Conservation (phyloP, 2,888 invertebrate genomes). For the Patella caerulea region DNA sequence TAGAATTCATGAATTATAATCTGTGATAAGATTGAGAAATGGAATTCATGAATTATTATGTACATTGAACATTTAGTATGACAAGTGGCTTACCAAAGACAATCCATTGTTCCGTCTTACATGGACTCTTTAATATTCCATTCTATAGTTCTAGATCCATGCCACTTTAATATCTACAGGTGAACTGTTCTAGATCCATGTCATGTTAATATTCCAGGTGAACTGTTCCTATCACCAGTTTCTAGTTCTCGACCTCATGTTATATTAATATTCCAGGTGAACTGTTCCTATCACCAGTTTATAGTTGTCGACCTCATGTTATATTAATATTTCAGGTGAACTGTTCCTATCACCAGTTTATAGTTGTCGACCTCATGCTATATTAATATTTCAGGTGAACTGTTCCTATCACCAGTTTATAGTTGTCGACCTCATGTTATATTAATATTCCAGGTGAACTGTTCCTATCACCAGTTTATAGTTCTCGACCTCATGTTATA, state of each 20-base stretch:
- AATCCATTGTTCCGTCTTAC: too few relatives aligned
- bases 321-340: slow-evolving; percentile 22
- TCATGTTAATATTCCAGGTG: slow-evolving; percentile 18
- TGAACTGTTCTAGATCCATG: slow-evolving; percentile 4
- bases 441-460: slow-evolving; percentile 73
- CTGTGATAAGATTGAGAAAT: neutral
- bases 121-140: too few relatives aligned
- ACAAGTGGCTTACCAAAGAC: too few relatives aligned
- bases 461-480: slow-evolving; percentile 1
- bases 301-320: slow-evolving; percentile 78
- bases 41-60: too few relatives aligned
- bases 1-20: too few relatives aligned
- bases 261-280: slow-evolving; percentile 21
- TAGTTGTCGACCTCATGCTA: slow-evolving; percentile 78
- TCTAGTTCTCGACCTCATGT: slow-evolving; percentile 78
- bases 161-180: slow-evolving; percentile 17
- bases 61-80: too few relatives aligned
- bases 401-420: slow-evolving; percentile 6
- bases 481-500: slow-evolving; percentile 78
- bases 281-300: slow-evolving; percentile 4
- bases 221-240: slow-evolving; percentile 12
- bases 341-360: slow-evolving; percentile 6
- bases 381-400: slow-evolving; percentile 22
- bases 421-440: slow-evolving; percentile 84
- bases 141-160: too few relatives aligned